These are phyloP conservation scores for Lamellibrachia satsuma DNA, from an alignment of 2,888 invertebrate genomes.

Conservation along the genomic window DNA sequence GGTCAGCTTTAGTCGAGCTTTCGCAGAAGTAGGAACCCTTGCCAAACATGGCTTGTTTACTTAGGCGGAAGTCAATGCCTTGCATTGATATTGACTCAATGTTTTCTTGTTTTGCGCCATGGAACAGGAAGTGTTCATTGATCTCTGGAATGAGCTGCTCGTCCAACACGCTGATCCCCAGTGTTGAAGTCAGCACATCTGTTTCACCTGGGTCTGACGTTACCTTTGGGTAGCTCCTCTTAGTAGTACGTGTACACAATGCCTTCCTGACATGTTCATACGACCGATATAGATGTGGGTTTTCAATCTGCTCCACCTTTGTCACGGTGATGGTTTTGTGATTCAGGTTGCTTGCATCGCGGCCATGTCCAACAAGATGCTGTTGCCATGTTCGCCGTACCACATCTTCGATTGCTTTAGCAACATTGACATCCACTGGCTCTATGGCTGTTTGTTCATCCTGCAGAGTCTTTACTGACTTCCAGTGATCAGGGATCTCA, in stretches of 20 bases:
- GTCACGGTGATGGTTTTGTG: conserved; percentile 21
- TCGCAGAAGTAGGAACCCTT: conserved; percentile 48
- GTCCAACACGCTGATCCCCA: not conserved
- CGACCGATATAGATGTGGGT: conserved; percentile 18
- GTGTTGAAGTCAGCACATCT: not conserved
- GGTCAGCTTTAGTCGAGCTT: conserved; percentile 51
- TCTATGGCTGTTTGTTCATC: too few species aligned
- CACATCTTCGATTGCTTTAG: too few species aligned
- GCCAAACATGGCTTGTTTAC: conserved; percentile 43
- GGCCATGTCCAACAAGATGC: conserved; percentile 23
- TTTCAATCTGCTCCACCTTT: conserved; percentile 27
- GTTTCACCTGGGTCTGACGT: not conserved
- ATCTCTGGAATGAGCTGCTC: conserved; percentile 35
- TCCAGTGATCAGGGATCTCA: too few species aligned
- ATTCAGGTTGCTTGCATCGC: conserved; percentile 13
- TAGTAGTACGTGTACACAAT: not conserved
- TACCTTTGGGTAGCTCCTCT: not conserved
- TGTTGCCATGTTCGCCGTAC: too few species aligned
- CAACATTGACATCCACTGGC: too few species aligned
- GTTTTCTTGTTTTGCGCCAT: conserved; percentile 44
- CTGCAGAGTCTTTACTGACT: too few species aligned
- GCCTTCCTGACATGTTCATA: not conserved
- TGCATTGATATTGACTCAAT: conserved; percentile 27
- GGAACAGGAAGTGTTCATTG: conserved; percentile 49
- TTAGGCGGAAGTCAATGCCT: conserved; percentile 45